These are phyloP conservation scores for Synanthedon tipuliformis DNA, from an alignment of 2,888 invertebrate species.

Conservation along the genomic window DNA sequence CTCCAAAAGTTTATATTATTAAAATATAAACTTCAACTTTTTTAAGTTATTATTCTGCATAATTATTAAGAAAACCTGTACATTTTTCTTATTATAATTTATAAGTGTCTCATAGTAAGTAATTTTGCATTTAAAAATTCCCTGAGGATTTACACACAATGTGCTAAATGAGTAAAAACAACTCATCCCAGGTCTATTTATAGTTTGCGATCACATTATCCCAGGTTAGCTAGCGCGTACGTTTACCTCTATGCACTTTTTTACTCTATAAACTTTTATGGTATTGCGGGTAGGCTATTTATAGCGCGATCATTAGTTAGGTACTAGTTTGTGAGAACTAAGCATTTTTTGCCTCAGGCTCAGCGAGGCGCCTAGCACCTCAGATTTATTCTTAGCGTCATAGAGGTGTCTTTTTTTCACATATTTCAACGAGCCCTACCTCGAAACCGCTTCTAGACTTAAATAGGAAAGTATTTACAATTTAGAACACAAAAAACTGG, in stretches of 20 bases:
- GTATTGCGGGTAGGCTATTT: slow-evolving; percentile 22
- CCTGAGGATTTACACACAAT: background rate
- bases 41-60: too few species aligned
- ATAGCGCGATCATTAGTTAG: slow-evolving; percentile 26
- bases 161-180: slow-evolving; percentile 6
- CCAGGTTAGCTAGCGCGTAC: slow-evolving; percentile 13
- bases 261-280: slow-evolving; percentile 23
- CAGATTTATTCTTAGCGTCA: slow-evolving; percentile 7
- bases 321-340: slow-evolving; percentile 18
- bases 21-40: too few species aligned
- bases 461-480: too few species aligned
- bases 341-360: slow-evolving; percentile 13
- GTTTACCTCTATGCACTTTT: slow-evolving; percentile 27
- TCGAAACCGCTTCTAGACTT: too few species aligned
- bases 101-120: too few species aligned
- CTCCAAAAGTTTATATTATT: too few species aligned
- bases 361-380: slow-evolving; percentile 3
- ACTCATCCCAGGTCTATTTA: slow-evolving; percentile 23
- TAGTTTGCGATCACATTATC: slow-evolving; percentile 17
- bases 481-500: too few species aligned
- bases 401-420: background rate
- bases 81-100: too few species aligned
- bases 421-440: too few species aligned
- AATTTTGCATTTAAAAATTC: too few species aligned
- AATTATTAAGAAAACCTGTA: too few species aligned